Evolutionary conservation across 2,113 vertebrate species (phyloP).

Genomic region (Archilochus colubris): DNA sequence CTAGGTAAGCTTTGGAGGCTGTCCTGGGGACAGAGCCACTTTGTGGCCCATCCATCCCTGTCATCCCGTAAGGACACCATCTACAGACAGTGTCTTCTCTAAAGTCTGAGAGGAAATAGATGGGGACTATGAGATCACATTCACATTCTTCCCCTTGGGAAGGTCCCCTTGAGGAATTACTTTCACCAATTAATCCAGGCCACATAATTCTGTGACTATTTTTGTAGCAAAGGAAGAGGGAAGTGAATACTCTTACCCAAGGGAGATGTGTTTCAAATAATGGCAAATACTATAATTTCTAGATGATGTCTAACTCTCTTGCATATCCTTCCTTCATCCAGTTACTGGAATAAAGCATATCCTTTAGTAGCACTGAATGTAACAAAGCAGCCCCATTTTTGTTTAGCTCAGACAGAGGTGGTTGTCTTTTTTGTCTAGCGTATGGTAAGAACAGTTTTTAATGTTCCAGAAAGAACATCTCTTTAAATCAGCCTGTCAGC

Average conservation of each 20-base stretch:
- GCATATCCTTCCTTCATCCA: not conserved
- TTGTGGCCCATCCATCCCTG: not conserved
- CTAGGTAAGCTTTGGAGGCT: not conserved
- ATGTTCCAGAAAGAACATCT: not conserved
- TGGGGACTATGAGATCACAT: not conserved
- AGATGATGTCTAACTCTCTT: not conserved
- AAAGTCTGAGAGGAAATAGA: not conserved
- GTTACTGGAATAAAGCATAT: not conserved
- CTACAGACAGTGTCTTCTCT: not conserved
- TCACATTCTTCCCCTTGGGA: not conserved
- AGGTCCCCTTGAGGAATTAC: not conserved
- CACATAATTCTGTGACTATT: not conserved
- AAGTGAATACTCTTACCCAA: not conserved
- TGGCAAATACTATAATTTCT: not conserved
- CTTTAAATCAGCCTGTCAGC: conserved; percentile 1
- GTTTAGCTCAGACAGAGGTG: not conserved
- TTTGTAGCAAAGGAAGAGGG: not conserved
- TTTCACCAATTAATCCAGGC: not conserved
- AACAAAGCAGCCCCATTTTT: not conserved
- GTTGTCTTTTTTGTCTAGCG: not conserved
- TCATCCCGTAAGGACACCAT: not conserved
- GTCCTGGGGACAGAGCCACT: not conserved
- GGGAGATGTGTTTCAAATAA: not conserved
- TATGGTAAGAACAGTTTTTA: conserved; percentile 10
- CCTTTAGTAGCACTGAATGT: not conserved